Evolutionary conservation across 2,888 invertebrate species (phyloP), one percentile per base, ranked within the genome.

Genomic region (Drosophila emarginata): DNA sequence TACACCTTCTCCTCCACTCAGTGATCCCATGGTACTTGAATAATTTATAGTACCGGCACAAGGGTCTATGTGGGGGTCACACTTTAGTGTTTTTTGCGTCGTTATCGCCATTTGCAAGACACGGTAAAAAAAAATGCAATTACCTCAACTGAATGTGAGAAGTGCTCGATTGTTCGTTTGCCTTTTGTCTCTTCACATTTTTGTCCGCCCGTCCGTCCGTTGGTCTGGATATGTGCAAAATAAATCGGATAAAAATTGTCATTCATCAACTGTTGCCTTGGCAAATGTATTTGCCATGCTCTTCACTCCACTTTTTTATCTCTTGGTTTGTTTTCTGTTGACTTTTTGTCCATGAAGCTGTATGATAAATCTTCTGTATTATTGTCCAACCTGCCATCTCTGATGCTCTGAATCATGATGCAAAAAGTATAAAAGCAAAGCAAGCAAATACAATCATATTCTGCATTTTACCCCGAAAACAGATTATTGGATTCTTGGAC

Each of bases 241-340:
- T 69, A 86, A 88, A 83, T 88, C 84, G 75, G 69, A 73, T 79
- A 77, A 79, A 89, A 83, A 77, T 79, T 78, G 79, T 82, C 85
- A 88, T 78, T 87, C 76, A 80, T 82, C 89, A 87, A 78, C 85
- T 80, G 56, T 74, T 60, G 71, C 40, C 61, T 39, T 12, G 40
- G 40, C 28, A 53, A 63, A 64, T 26, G 36, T 61, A 63, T 64
- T 4, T 14, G n/a, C 15, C 14, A 23, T 51, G 9, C 40, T 56
- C n/a, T 26, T n/a, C 3, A 11, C 18, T 18, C 32, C 63, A 50
- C 28, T 61, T 40, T 54, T 56, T 50, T 28, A 26, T 26, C 26
- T 26, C 26, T 26, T 26, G 26, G 23, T 23, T 23, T 26, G 26
- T 18, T 36, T 4, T 51, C 21, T 21, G 40, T 61, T 64, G 54